A percentile compares a stretch with the other conserved stretches of the same genome.
phyloP scores from a whole-genome alignment of 2,888 invertebrate species.

The Pyrochroa serraticornis region DNA sequence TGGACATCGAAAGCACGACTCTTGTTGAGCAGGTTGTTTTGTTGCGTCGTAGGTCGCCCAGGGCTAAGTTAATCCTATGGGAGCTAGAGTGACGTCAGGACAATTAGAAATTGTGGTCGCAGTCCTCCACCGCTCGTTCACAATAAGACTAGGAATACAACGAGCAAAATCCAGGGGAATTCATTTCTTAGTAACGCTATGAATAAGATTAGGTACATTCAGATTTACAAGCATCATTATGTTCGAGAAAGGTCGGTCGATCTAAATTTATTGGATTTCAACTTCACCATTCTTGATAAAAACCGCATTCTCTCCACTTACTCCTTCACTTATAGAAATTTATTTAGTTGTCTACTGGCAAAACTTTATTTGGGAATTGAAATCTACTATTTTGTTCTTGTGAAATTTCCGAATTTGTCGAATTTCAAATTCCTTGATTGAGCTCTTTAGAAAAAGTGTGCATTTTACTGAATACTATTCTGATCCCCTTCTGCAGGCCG shows the following conservation, averaged over 20 bases:
- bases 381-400: neutral
- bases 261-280: constrained; percentile 5
- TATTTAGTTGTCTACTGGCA: constrained; percentile 6
- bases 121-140: constrained; percentile 23
- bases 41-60: constrained; percentile 17
- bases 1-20: constrained; percentile 11
- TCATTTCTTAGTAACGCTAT: constrained; percentile 20
- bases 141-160: constrained; percentile 21
- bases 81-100: constrained; percentile 35
- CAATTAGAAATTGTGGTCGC: constrained; percentile 36
- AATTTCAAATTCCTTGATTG: constrained; percentile 23
- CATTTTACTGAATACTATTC: constrained; percentile 15
- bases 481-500: constrained; percentile 6
- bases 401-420: constrained; percentile 9
- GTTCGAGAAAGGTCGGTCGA: constrained; percentile 8
- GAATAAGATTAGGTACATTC: constrained; percentile 20
- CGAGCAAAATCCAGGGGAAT: constrained; percentile 9
- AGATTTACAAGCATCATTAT: constrained; percentile 17
- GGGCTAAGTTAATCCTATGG: constrained; percentile 33
- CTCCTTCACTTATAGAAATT: constrained; percentile 9
- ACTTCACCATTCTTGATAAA: constrained; percentile 10
- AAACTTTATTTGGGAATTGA: constrained; percentile 13
- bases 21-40: constrained; percentile 15
- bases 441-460: constrained; percentile 22
- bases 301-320: constrained; percentile 13